A percentile compares a stretch with the other conserved stretches of the same genome.
phyloP scores from a whole-genome alignment of 2,113 vertebrate species.

The Cephalopholis sonnerati region DNA sequence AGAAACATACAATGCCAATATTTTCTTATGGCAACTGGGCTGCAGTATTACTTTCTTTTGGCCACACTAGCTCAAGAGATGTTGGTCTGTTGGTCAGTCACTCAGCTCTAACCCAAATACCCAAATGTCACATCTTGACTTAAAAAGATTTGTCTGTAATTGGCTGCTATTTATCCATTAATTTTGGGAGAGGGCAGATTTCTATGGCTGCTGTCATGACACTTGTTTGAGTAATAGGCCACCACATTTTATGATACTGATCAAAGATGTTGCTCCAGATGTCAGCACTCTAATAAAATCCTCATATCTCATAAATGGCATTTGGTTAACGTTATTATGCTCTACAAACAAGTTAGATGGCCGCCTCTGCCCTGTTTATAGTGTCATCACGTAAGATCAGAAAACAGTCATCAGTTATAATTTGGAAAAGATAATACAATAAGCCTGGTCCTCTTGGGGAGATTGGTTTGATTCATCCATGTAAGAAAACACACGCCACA shows the following conservation, averaged over 20 bases:
- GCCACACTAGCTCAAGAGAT: not conserved
- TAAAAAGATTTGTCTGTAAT: not conserved
- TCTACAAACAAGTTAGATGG: slow-evolving; percentile 10
- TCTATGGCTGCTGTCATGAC: not conserved
- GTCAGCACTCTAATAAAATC: slow-evolving; percentile 16
- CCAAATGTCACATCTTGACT: not conserved
- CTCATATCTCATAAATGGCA: not conserved
- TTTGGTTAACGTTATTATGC: slow-evolving; percentile 22
- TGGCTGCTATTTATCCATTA: not conserved
- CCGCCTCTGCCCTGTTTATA: not conserved
- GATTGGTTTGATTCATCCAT: slow-evolving; percentile 42
- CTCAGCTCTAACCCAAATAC: not conserved
- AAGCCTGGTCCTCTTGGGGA: slow-evolving; percentile 10
- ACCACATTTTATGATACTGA: not conserved
- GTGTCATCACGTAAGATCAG: slow-evolving; percentile 7
- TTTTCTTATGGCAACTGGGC: too few species aligned
- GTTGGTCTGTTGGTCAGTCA: not conserved
- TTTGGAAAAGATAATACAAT: slow-evolving; percentile 15
- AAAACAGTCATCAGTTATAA: slow-evolving; percentile 43
- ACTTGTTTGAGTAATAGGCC: not conserved
- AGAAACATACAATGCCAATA: too few species aligned
- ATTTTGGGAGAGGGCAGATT: not conserved
- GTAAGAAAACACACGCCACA: slow-evolving; percentile 45
- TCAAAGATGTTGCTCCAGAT: slow-evolving; percentile 20
- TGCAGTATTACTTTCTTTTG: not conserved